phyloP scores from a whole-genome alignment of 2,113 vertebrate genomes.

The Sorex fumeus region DNA sequence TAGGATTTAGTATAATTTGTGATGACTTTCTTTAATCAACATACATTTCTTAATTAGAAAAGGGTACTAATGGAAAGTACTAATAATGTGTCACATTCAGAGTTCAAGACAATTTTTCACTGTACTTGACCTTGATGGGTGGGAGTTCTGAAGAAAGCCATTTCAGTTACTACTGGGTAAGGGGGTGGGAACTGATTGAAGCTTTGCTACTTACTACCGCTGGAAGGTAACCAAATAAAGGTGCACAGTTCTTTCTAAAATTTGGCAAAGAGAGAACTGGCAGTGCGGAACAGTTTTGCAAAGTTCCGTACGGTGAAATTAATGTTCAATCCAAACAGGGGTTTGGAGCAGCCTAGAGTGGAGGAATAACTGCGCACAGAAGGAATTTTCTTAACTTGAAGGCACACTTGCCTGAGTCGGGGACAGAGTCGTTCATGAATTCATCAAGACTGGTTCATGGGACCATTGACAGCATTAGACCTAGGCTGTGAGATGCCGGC shows the following conservation, averaged over 20 bases:
- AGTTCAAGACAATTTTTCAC: not conserved
- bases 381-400: not conserved
- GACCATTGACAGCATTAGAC: not conserved
- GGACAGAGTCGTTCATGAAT: accelerated
- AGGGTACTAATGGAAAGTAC: not conserved
- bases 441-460: not conserved
- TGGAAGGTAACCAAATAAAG: not conserved
- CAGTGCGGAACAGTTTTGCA: not conserved
- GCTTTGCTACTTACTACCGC: too few relatives aligned
- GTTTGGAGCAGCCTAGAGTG: accelerated
- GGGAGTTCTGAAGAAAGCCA: not conserved
- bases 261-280: not conserved
- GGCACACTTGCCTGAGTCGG: not conserved
- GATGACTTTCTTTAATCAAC: slow-evolving; percentile 9
- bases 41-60: not conserved
- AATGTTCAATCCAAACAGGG: not conserved
- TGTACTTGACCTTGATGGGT: not conserved
- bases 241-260: not conserved
- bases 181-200: not conserved
- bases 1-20: not conserved
- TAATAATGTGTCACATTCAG: slow-evolving; percentile 21
- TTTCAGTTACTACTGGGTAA: not conserved
- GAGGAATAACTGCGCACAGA: not conserved
- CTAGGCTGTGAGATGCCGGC: not conserved
- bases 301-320: not conserved